Evolutionary conservation across 2,797 vertebrate species (phyloP).

Genomic region (Ataeniobius toweri): DNA sequence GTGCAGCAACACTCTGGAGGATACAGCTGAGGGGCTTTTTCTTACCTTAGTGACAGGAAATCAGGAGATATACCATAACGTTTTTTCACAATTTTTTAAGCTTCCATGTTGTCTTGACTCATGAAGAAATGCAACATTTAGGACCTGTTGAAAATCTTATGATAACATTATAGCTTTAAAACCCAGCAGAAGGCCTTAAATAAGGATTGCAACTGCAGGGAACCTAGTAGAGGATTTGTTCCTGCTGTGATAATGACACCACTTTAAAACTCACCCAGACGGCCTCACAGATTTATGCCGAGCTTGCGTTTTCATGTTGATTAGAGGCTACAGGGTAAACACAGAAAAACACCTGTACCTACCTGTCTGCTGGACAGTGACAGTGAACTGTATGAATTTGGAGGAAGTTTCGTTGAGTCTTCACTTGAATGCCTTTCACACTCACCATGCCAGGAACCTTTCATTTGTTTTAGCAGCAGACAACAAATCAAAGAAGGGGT

Average conservation of each 20-base stretch:
- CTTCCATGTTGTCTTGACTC: slow-evolving; percentile 6
- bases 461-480: slow-evolving; percentile 54
- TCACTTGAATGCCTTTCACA: not conserved
- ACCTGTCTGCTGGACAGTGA: slow-evolving; percentile 29
- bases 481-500: slow-evolving; percentile 45
- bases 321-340: slow-evolving; percentile 35
- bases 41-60: slow-evolving; percentile 36
- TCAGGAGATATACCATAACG: slow-evolving; percentile 29
- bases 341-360: slow-evolving; percentile 39
- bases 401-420: slow-evolving; percentile 25
- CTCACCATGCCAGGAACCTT: slow-evolving; percentile 38
- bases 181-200: slow-evolving; percentile 50
- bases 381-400: slow-evolving; percentile 29
- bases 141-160: slow-evolving; percentile 22
- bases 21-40: slow-evolving; percentile 19
- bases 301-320: slow-evolving; percentile 56
- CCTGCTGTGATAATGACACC: slow-evolving; percentile 71
- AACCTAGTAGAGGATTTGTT: slow-evolving; percentile 56
- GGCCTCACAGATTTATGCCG: slow-evolving; percentile 62
- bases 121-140: slow-evolving; percentile 7
- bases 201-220: slow-evolving; percentile 56
- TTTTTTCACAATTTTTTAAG: slow-evolving; percentile 9
- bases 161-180: slow-evolving; percentile 53
- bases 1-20: not conserved
- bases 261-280: slow-evolving; percentile 64